Base-by-base conservation (phyloP, 2,888 invertebrate species). In the Labia minor region DNA sequence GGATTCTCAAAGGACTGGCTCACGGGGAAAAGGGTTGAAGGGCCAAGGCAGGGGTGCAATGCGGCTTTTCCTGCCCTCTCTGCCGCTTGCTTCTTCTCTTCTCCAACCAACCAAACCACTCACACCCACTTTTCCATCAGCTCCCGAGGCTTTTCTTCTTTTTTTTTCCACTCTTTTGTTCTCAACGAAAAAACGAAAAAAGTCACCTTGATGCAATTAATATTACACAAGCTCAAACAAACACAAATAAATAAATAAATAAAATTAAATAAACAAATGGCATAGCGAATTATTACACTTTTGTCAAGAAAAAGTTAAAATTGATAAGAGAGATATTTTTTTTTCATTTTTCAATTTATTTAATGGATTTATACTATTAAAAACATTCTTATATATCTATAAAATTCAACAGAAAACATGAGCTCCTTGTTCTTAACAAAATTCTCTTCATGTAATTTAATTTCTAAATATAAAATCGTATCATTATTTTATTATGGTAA, bases 171-270 rank as follows among this genome's bases (percentile, higher is more conserved):
- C n/a, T 14, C 49, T 49, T 49, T 49, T 49, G 49, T 49, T 49
- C 49, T 49, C 49, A 11, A 49, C 16, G n/a, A 14, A 49, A 49
- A 8, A n/a, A 49, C 49, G 49, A 49, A 49, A 8, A 11, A 49
- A 49, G 49, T 49, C 49, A 49, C 49, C 49, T 49, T 49, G n/a
- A 49, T 49, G 49, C 49, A 49, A 49, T 49, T 49, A 49, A 49
- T 49, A 49, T 49, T 49, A 49, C 49, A 49, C 49, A 4, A 49
- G 16, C 49, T 49, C 4, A 49, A 49, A 49, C 4, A 49, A 16
- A 49, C 3, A 49, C 2, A 49, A 49, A 49, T n/a, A 49, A 49
- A 49, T 8, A n/a, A 10, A 3, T 49, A 49, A 49, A 49, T 49
- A 49, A 10, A n/a, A n/a, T n/a, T n/a, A n/a, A n/a, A n/a, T n/a